These are phyloP conservation scores for Scytalopus superciliaris DNA, from an alignment of 2,113 vertebrate species.

Conservation along the genomic window DNA sequence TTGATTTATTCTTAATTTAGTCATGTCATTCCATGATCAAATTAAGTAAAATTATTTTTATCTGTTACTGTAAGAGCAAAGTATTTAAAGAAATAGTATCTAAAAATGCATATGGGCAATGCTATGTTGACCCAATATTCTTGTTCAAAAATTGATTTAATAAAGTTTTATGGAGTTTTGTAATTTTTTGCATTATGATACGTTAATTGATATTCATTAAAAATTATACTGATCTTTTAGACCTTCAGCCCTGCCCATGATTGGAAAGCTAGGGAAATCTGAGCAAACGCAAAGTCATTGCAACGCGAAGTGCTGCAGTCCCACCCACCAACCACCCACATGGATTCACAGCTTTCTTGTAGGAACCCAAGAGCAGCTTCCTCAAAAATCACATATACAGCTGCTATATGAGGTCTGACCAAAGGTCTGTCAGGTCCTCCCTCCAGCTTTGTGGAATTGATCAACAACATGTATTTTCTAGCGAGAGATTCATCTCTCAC, in stretches of 20 bases:
- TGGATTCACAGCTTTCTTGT: neutral
- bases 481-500: neutral
- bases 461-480: neutral
- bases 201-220: neutral
- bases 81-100: conserved; percentile 16
- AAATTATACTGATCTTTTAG: neutral
- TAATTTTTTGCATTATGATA: neutral
- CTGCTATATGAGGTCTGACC: neutral
- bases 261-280: neutral
- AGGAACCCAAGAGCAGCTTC: neutral
- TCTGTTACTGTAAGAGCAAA: neutral
- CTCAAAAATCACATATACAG: neutral
- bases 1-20: conserved; percentile 33
- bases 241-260: neutral
- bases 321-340: neutral
- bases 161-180: neutral
- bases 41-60: conserved; percentile 29
- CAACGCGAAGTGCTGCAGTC: neutral
- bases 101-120: neutral
- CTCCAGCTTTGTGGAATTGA: neutral
- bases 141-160: neutral
- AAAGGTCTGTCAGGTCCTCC: neutral
- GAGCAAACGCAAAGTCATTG: neutral
- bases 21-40: neutral
- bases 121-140: neutral